phyloP scores from a whole-genome alignment of 1,140 invertebrate species.

The Paraescarpia echinospica region DNA sequence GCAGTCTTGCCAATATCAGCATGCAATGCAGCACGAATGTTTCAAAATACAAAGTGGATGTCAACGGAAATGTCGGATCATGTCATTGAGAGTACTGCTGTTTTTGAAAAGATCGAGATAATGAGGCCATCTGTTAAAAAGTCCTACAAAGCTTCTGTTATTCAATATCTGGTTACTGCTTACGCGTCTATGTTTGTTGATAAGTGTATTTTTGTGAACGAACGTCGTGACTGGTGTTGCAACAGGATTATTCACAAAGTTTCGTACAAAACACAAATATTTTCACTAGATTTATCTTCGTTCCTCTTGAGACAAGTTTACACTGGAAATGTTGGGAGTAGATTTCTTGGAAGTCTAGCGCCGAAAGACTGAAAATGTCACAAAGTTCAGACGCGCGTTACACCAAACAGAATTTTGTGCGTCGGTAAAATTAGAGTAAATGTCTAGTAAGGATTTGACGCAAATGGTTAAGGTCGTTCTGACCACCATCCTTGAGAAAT shows the following conservation, averaged over 20 bases:
- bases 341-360: background rate
- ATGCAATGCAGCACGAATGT: no score
- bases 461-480: background rate
- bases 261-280: no score
- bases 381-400: background rate
- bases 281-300: background rate
- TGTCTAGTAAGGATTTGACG: background rate
- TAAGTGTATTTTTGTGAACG: background rate
- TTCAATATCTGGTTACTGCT: background rate
- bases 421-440: background rate
- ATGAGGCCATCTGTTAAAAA: no score
- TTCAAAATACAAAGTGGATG: no score
- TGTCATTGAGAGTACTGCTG: no score
- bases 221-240: background rate
- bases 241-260: background rate
- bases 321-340: background rate
- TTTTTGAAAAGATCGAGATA: no score
- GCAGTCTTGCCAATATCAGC: no score
- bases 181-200: no score
- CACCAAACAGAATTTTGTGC: background rate
- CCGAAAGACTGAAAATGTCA: background rate
- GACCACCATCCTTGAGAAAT: background rate
- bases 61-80: no score
- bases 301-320: background rate
- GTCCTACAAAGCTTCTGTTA: background rate